These are phyloP conservation scores for Drosophila mettleri DNA, from an alignment of 2,888 invertebrate species.

Conservation along the genomic window DNA sequence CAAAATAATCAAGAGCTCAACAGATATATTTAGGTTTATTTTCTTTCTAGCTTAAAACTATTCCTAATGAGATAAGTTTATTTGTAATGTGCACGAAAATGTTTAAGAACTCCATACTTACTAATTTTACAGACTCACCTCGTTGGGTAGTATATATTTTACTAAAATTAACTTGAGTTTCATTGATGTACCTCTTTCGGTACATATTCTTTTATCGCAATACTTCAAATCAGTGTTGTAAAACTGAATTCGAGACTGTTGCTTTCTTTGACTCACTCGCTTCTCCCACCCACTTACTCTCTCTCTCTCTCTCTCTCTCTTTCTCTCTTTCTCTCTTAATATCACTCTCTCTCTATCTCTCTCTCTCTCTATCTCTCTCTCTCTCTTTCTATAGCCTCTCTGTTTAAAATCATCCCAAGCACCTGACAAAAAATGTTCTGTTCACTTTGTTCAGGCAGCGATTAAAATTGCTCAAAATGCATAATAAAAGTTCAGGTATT, in stretches of 20 bases:
- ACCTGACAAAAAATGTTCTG: background rate
- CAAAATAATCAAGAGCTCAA: background rate
- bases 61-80: no score
- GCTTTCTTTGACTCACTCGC: background rate
- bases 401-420: background rate
- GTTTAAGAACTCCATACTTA: no score
- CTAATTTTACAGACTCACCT: no score
- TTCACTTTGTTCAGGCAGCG: constrained; percentile 19
- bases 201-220: no score
- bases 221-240: no score
- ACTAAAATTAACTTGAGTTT: no score
- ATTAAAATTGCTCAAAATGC: constrained; percentile 43
- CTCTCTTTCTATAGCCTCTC: background rate
- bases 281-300: background rate
- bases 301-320: background rate
- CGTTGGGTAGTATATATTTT: no score
- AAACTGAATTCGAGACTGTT: background rate
- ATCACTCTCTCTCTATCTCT: background rate
- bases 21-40: background rate
- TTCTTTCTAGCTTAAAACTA: no score
- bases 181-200: no score
- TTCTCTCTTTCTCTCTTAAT: background rate
- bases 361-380: background rate
- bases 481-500: constrained; percentile 40
- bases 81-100: no score